These are phyloP conservation scores for Xerus rutilus DNA, from an alignment of 2,797 vertebrate genomes.

Conservation along the genomic window DNA sequence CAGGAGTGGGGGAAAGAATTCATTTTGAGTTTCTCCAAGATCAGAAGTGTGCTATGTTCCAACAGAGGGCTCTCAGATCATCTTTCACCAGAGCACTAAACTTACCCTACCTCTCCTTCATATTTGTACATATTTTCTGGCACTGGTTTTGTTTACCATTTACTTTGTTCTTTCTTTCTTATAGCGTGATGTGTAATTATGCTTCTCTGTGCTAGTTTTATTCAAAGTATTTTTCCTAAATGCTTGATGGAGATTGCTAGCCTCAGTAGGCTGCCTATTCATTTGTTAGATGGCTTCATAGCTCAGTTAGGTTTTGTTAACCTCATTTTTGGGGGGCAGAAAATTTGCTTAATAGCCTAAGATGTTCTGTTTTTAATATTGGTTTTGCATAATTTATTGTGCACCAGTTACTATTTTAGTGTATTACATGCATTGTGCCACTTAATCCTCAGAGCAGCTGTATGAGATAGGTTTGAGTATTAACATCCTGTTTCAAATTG, in stretches of 20 bases:
- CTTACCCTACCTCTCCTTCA: not conserved
- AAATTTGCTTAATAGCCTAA: not conserved
- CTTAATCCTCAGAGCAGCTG: not conserved
- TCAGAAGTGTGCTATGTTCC: not conserved
- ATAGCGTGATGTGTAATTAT: not conserved
- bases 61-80: not conserved
- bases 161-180: constrained; percentile 17
- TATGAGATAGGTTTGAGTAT: not conserved
- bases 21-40: constrained; percentile 10
- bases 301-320: not conserved
- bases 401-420: not conserved
- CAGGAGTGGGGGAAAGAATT: not conserved
- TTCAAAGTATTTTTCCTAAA: not conserved
- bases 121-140: not conserved
- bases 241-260: not conserved
- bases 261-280: not conserved
- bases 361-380: constrained; percentile 30
- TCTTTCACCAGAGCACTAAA: not conserved
- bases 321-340: not conserved
- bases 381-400: constrained; percentile 18
- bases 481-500: constrained; percentile 47
- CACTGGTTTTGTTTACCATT: not conserved
- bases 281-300: not conserved
- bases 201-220: not conserved
- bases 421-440: not conserved